These are phyloP conservation scores for Eilema sororculum DNA, from an alignment of 2,888 invertebrate species.

Conservation along the genomic window DNA sequence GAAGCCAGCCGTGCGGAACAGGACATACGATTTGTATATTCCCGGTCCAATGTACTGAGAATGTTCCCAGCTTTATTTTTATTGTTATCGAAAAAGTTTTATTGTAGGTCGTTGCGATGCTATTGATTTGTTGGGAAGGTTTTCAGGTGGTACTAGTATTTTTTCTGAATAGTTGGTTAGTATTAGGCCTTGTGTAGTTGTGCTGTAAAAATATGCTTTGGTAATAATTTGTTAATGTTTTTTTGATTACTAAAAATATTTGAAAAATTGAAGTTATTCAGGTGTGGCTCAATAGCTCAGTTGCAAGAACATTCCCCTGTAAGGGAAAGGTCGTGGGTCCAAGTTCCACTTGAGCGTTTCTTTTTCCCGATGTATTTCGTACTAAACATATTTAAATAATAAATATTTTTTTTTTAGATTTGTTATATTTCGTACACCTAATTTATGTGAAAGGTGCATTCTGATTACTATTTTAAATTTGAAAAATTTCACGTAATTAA, in stretches of 20 bases:
- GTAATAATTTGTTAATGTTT: neutral
- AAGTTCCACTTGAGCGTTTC: no score
- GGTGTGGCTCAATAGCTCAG: no score
- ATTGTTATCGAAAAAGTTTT: conserved; percentile 52
- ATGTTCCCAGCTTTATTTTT: conserved; percentile 60
- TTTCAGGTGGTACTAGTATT: conserved; percentile 3
- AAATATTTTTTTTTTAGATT: no score
- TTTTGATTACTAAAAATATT: neutral
- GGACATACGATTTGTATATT: conserved; percentile 65
- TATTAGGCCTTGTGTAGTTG: neutral
- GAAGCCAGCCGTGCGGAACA: conserved; percentile 54
- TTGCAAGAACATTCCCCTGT: no score
- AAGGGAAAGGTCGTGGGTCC: no score
- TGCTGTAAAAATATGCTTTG: neutral
- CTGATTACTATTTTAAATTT: no score
- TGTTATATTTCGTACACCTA: no score
- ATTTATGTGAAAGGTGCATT: no score
- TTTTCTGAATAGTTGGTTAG: neutral
- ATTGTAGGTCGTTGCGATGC: conserved; percentile 26
- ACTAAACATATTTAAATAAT: no score
- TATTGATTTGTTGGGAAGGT: conserved; percentile 24
- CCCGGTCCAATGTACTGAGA: conserved; percentile 52
- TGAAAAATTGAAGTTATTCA: no score
- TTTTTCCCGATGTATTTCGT: no score
- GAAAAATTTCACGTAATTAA: no score